Base-by-base conservation (phyloP, 2,888 invertebrate genomes). In the Lissonota sp. region DNA sequence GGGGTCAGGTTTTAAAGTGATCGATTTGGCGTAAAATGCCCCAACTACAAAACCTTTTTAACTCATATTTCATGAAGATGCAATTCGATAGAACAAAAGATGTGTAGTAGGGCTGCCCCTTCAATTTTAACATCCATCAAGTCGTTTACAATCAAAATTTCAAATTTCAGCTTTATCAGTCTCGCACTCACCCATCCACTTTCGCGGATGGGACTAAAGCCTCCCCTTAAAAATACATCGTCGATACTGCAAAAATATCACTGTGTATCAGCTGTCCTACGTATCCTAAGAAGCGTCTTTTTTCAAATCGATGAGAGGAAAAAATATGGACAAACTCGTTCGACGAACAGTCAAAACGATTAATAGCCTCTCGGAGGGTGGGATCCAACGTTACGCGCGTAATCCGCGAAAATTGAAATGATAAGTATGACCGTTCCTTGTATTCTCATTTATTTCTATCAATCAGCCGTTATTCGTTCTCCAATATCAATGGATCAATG, bases 401-500 rank as follows among this genome's bases (percentile, higher is more conserved):
- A 16, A 12, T 53, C 14, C 14, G n/a, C 14, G 14, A n/a, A n/a
- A n/a, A n/a, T n/a, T n/a, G 26, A 26, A 12, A 53, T 6, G 3
- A 7, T 53, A 53, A 53, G 26, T 60, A 66, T 58, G 44, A 64
- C 40, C 58, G 42, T 63, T 42, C 12, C 14, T 53, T 58, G 14
- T 26, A 46, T 10, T 51, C 69, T 79, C 26, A 1, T 42, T 12
- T 10, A 6, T 57, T 6, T 40, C 5, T 69, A 74, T 88, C 82
- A 89, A 84, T 88, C 88, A 12, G 85, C 84, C 4, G 83, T 86
- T 12, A 90, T 86, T 62, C 85, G 85, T 8, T 26, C 26, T 26
- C 26, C 26, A 1, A 88, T 73, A 7, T 82, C 86, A 1, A 89
- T 88, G n/a, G 82, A 8, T 81, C 82, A n/a, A 87, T 86, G 16